phyloP scores from a whole-genome alignment of 2,797 vertebrate species.

The Xenops minutus region DNA sequence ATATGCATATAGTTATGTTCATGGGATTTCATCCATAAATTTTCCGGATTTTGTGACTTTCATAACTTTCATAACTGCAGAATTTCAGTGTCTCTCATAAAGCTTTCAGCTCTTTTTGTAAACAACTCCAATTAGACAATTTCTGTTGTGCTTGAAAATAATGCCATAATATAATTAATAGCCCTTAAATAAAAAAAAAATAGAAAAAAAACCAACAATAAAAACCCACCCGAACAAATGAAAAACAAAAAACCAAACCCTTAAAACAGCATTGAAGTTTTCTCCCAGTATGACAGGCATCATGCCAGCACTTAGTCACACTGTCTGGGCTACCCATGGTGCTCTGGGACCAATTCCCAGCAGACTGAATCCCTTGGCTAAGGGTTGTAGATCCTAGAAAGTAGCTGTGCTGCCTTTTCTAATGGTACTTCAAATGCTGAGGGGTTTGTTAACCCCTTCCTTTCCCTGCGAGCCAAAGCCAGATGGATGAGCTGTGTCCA shows the following conservation, averaged over 20 bases:
- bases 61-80: neutral
- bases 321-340: neutral
- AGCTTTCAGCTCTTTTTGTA: neutral
- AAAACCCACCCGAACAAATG: neutral
- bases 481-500: accelerated
- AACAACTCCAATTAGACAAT: neutral
- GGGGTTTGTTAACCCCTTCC: neutral
- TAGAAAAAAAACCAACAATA: no score
- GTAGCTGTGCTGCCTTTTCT: neutral
- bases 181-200: neutral
- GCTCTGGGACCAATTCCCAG: neutral
- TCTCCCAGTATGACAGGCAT: neutral
- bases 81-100: neutral
- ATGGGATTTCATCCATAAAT: neutral
- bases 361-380: neutral
- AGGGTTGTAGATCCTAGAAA: neutral
- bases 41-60: neutral
- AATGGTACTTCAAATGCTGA: neutral
- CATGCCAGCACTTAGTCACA: neutral
- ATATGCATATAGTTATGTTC: neutral
- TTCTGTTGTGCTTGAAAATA: neutral
- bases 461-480: neutral
- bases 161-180: neutral
- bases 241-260: accelerated
- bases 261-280: neutral